Conservation (phyloP, 2,797 vertebrate species). For the Neostethus bicornis region DNA sequence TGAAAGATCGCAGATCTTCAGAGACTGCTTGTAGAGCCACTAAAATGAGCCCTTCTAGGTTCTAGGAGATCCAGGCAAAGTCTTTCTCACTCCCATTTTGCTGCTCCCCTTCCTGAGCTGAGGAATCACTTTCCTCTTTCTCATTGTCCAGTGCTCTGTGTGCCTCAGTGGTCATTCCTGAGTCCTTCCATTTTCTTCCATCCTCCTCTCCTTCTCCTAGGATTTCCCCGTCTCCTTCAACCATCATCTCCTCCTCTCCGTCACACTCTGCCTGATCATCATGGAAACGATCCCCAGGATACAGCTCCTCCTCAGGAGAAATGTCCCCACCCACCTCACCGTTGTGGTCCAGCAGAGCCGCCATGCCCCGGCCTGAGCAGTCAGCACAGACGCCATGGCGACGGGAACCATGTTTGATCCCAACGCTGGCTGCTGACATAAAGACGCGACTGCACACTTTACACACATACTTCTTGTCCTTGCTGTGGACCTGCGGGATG, state of each 20-base stretch:
- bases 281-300: conserved; percentile 82
- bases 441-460: conserved; percentile 97
- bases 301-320: conserved; percentile 89
- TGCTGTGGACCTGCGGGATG: conserved; percentile 92
- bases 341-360: conserved; percentile 84
- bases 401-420: conserved; percentile 95
- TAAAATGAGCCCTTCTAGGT: conserved; percentile 27
- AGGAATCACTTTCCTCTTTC: conserved; percentile 92
- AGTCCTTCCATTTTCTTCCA: conserved; percentile 91
- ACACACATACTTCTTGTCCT: conserved; percentile 98
- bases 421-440: conserved; percentile 97
- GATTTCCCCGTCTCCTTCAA: conserved; percentile 86
- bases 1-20: conserved; percentile 67
- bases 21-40: conserved; percentile 55
- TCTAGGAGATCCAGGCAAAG: conserved; percentile 96
- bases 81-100: conserved; percentile 88
- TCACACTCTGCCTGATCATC: conserved; percentile 82
- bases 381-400: conserved; percentile 93
- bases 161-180: conserved; percentile 83
- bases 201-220: conserved; percentile 86
- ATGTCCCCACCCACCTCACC: conserved; percentile 84
- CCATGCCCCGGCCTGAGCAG: conserved; percentile 88
- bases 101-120: conserved; percentile 85
- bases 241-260: conserved; percentile 87
- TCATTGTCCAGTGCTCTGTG: conserved; percentile 86